Evolutionary conservation across 2,113 vertebrate species (phyloP), one percentile per base, ranked within the genome.

Genomic region (Condylura cristata): DNA sequence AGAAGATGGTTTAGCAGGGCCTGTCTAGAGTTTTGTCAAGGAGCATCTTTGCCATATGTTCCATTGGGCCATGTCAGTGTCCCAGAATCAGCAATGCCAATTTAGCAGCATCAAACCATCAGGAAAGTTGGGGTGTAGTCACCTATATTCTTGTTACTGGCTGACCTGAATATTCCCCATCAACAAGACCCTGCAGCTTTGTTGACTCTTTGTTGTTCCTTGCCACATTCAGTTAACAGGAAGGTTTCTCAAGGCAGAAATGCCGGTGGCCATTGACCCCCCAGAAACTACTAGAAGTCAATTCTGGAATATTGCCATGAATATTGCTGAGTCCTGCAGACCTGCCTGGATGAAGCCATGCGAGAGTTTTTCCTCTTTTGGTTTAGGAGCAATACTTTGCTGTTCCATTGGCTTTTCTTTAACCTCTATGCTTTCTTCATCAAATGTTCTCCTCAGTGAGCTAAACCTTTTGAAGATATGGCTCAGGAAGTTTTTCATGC

Each of bases 211-310:
- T 16, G 34, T 22, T 32, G 48, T 24, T 86, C 58, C 32, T 41
- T 88, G 66, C 37, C 48, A 51, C 41, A 44, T 51, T 85, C 70
- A 88, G 65, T 44, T 79, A 68, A 82, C 13, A 79, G 56, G 74
- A 90, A 86, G 93, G 82, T 92, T 92, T 66, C 75, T 74, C n/a
- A 95, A 78, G 76, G 34, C 75, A 91, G 66, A 89, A 94, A 78
- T 88, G 37, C 68, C 61, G 24, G 37, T 39, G 63, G n/a, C 72
- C 30, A 24, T 53, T 92, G 88, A 94, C 63, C 16, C 65, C 11
- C 18, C 3, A 22, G 5, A 87, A 86, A 79, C 22, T 70, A 61
- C 53, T 86, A 79, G 26, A 61, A 11, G 53, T 81, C 74, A 34
- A 6, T 58, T 81, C 66, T 90, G 82, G 46, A 90, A 60, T 24